Evolutionary conservation across 1,140 invertebrate species (phyloP).

Genomic region (Lerema accius): DNA sequence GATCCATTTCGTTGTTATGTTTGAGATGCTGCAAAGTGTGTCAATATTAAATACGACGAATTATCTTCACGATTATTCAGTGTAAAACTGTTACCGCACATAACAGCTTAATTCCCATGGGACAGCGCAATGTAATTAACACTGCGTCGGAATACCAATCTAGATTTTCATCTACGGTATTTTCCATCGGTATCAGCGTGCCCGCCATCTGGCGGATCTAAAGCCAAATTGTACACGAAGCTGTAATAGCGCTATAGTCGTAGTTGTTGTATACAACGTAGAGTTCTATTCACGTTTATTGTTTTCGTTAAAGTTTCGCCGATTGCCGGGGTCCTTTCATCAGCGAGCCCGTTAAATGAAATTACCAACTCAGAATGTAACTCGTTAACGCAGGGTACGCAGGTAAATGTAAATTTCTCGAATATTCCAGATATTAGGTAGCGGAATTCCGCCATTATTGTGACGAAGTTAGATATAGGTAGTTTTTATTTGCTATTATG

Average conservation of each 20-base stretch:
- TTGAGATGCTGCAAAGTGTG: background rate
- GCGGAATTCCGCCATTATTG: slow-evolving; percentile 20
- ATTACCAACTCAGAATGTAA: slow-evolving; percentile 34
- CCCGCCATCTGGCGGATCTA: slow-evolving; percentile 29
- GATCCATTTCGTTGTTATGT: background rate
- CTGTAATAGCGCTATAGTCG: slow-evolving; percentile 15
- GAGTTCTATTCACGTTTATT: slow-evolving; percentile 31
- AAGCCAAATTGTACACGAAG: slow-evolving; percentile 32
- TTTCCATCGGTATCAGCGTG: slow-evolving; percentile 25
- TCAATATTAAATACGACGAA: background rate
- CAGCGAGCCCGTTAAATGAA: slow-evolving; percentile 22
- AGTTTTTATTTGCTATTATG: slow-evolving; percentile 19
- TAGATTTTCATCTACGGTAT: slow-evolving; percentile 34
- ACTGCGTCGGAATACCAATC: slow-evolving; percentile 19
- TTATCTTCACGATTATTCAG: slow-evolving; percentile 13
- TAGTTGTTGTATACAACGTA: slow-evolving; percentile 26
- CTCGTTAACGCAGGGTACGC: slow-evolving; percentile 33
- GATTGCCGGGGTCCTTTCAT: slow-evolving; percentile 24
- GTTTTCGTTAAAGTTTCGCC: slow-evolving; percentile 34
- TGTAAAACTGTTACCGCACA: slow-evolving; percentile 22
- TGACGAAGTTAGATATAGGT: slow-evolving; percentile 15
- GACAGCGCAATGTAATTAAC: slow-evolving; percentile 24
- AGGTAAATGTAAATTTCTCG: slow-evolving; percentile 39
- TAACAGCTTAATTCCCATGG: slow-evolving; percentile 29
- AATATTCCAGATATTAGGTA: slow-evolving; percentile 28